These are phyloP conservation scores for Pegoplata infirma DNA, from an alignment of 2,888 invertebrate genomes.

Conservation along the genomic window DNA sequence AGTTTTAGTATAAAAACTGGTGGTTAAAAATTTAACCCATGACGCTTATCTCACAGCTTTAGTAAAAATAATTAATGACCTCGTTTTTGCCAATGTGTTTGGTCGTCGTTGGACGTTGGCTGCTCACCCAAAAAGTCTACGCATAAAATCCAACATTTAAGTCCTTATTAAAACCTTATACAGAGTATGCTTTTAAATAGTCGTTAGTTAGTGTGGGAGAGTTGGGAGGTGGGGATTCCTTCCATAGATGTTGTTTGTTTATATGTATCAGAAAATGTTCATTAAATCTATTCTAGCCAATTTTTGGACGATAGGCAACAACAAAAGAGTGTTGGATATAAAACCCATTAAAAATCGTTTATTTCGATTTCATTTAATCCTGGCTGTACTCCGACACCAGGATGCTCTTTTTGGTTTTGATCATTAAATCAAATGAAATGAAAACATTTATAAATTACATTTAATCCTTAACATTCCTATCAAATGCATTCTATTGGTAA, in stretches of 20 bases:
- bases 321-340: slow-evolving; percentile 39
- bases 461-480: slow-evolving; percentile 73
- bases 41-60: slow-evolving; percentile 74
- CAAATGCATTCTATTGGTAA: slow-evolving; percentile 52
- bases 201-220: slow-evolving; percentile 45
- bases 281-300: slow-evolving; percentile 47
- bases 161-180: slow-evolving; percentile 39
- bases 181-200: slow-evolving; percentile 51
- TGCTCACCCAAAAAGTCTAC: slow-evolving; percentile 3
- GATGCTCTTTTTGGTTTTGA: slow-evolving; percentile 25
- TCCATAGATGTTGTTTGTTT: too few species aligned
- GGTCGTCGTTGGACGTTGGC: slow-evolving; percentile 49
- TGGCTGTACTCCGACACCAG: slow-evolving; percentile 1
- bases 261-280: slow-evolving; percentile 52
- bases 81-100: slow-evolving; percentile 74
- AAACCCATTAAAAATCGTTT: slow-evolving; percentile 78
- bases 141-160: slow-evolving; percentile 32
- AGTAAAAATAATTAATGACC: slow-evolving; percentile 78
- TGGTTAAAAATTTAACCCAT: slow-evolving; percentile 57
- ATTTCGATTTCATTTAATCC: slow-evolving; percentile 79
- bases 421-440: slow-evolving; percentile 63
- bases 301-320: slow-evolving; percentile 42
- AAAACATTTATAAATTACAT: slow-evolving; percentile 77
- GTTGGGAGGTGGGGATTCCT: slow-evolving; percentile 8
- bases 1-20: too few species aligned